Conservation (phyloP, 2,888 invertebrate genomes). For the Catotricha subobsoleta region DNA sequence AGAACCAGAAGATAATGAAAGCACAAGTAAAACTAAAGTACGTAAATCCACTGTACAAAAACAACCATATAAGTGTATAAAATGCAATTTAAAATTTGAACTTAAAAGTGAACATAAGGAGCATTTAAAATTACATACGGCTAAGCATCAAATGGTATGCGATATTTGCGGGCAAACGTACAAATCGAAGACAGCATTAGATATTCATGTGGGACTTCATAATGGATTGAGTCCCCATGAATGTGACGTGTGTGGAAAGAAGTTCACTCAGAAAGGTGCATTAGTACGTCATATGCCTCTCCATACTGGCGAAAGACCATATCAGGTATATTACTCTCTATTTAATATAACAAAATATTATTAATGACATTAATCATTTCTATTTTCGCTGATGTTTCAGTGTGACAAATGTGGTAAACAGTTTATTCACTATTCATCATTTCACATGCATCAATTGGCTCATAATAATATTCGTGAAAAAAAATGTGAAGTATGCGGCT, state of each 20-base stretch:
- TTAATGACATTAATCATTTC: no score
- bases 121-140: slow-evolving; percentile 7
- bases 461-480: slow-evolving; percentile 20
- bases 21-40: no score
- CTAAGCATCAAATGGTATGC: slow-evolving; percentile 15
- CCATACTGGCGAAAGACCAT: slow-evolving; percentile 33
- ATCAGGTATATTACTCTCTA: slow-evolving; percentile 15
- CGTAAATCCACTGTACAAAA: no score
- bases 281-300: slow-evolving; percentile 34
- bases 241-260: slow-evolving; percentile 33
- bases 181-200: slow-evolving; percentile 31
- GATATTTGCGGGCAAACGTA: slow-evolving; percentile 35
- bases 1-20: no score
- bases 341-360: background rate
- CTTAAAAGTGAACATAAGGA: background rate
- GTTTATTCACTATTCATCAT: slow-evolving; percentile 29
- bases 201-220: slow-evolving; percentile 34
- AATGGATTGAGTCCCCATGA: slow-evolving; percentile 31
- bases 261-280: slow-evolving; percentile 36
- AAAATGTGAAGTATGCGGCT: slow-evolving; percentile 24
- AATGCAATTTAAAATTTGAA: background rate
- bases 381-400: slow-evolving; percentile 3
- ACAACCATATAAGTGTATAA: background rate
- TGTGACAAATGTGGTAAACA: slow-evolving; percentile 30
- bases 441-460: slow-evolving; percentile 28